Evolutionary conservation across 1,140 invertebrate species (phyloP), one percentile per base, ranked within the genome.

Genomic region (Zaprionus camerounensis): DNA sequence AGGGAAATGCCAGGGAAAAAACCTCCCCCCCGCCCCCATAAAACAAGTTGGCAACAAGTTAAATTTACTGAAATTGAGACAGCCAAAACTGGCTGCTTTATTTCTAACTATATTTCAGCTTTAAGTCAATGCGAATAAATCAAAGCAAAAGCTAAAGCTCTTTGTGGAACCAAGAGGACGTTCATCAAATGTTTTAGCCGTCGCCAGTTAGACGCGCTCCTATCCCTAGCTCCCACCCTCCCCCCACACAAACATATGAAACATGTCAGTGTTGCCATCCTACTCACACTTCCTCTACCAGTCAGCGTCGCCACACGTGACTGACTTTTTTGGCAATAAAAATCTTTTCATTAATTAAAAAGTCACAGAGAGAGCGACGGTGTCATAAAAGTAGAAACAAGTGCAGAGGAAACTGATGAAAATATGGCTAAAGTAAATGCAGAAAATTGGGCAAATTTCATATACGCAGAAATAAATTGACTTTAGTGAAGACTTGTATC

Each of bases 291-390:
- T 17, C n/a, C n/a, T 44, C 13, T 13, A 1, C 12, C 36, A 5
- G 41, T 51, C 12, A 15, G n/a, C 17, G 17, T 62, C 22, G 59
- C n/a, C 51, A 71, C 68, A 67, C 65, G 68, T 71, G 58, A 71
- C 68, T 71, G 53, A 41, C 38, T 58, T 67, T 67, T 67, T 58
- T 17, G 65, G 65, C 65, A 46, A 69, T 69, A 69, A 69, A 69
- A 69, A 58, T 69, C 41, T 61, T 69, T 69, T 69, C 56, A 69
- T 69, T 69, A 69, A 69, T 69, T 69, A 69, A 59, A 69, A 61
- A 61, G 34, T 69, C 67, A 69, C 51, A 61, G 56, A 24, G 13
- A 66, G 12, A 36, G 63, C 13, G 26, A 66, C 26, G n/a, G 41
- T 17, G n/a, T 38, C 36, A 26, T 34, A 38, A 61, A 17, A 38